Base-by-base conservation (phyloP, 23 tunicate genomes). In the Trididemnum clinides region DNA sequence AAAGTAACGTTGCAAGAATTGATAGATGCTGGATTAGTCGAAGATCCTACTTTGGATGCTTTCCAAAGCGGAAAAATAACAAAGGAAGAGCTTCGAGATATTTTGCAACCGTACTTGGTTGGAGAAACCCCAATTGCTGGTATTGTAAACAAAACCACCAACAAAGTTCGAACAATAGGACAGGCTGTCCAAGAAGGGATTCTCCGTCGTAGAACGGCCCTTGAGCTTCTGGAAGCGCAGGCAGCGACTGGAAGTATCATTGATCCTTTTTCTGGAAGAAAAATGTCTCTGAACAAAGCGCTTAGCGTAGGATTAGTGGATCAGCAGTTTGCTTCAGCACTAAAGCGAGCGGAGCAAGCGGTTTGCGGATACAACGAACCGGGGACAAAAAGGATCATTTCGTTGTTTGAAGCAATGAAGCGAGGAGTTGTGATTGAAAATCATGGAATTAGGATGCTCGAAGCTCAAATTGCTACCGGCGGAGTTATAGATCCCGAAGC, bases 391-490 rank as follows among this genome's bases (percentile, higher is more conserved):
- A 64, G 80, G 21, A 72, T 51, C 0, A 88, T 94, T 28, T 89
- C 98, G 0, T 66, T 94, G 25, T 89, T 81, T 39, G 98, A 94
- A 75, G 93, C 98, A 0, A 89, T 94, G 86, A 62, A 62, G 18
- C 51, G 71, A 29, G 99, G 99, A 0, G 30, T 91, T 28, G 97
- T 96, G 28, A 80, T 88, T 30, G 99, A 96, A 54, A 91, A 62
- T 31, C 93, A 96, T 32, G 99, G 93, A 15, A 92, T 91, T 12
- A 85, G 99, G 10, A 63, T 96, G 77, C 69, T 96, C 28, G 99
- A 96, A 23, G 99, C 99, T 18, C 99, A 96, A 59, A 25, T 96
- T 0, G 96, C 99, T 5, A 96, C 99, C 0, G 99, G 99, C 1
- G 99, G 99, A 18, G 69, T 96, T 1, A 85, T 96, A 1, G 99